Evolutionary conservation across 2,113 vertebrate species (phyloP).

Genomic region (Prolemur simus): DNA sequence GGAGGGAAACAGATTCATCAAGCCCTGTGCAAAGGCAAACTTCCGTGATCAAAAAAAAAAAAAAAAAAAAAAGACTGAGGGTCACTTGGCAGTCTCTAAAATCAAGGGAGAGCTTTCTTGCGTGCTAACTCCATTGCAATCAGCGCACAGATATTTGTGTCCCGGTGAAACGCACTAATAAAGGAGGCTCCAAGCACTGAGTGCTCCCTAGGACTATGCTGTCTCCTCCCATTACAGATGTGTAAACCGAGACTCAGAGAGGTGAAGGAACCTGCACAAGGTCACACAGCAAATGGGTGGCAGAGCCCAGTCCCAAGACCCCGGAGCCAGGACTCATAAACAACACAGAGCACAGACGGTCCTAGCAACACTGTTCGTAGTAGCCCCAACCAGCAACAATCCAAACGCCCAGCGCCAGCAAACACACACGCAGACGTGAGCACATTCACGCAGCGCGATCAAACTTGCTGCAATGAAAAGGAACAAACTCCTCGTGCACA

Average conservation of each 20-base stretch:
- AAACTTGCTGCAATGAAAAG: neutral
- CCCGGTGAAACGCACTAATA: neutral
- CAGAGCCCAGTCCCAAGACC: neutral
- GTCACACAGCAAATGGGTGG: neutral
- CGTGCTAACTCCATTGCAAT: fast-evolving
- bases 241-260: neutral
- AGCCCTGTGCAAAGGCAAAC: neutral
- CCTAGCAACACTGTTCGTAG: fast-evolving
- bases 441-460: fast-evolving
- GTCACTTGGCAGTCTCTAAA: neutral
- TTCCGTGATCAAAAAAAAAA: fast-evolving
- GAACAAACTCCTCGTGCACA: fast-evolving
- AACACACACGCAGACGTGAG: neutral
- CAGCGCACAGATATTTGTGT: fast-evolving
- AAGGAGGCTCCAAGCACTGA: neutral
- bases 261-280: neutral
- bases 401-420: neutral
- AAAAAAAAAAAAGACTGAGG: neutral
- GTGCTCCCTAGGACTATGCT: fast-evolving
- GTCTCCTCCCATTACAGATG: neutral
- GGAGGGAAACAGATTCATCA: neutral
- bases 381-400: neutral
- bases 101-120: neutral
- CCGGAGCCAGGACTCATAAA: neutral
- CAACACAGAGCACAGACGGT: fast-evolving